Evolutionary conservation across 2,888 invertebrate genomes (phyloP).

Genomic region (Tetanocera ferruginea): DNA sequence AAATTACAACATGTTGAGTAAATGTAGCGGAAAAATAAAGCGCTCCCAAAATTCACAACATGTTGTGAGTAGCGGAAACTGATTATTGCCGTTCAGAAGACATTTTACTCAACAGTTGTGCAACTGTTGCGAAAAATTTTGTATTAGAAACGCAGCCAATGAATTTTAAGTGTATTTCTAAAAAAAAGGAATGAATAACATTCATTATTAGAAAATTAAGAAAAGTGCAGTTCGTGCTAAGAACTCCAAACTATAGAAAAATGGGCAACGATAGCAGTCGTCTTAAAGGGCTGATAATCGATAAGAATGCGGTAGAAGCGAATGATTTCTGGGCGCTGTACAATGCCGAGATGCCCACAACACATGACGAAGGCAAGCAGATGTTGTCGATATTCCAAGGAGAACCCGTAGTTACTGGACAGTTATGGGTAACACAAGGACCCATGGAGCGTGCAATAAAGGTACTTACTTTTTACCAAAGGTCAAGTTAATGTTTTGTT

Average conservation of each 20-base stretch:
- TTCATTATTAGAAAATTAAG: too few relatives aligned
- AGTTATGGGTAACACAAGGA: constrained; percentile 76
- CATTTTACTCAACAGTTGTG: too few relatives aligned
- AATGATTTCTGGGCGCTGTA: constrained; percentile 85
- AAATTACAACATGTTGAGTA: too few relatives aligned
- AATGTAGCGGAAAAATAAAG: too few relatives aligned
- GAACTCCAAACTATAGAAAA: background rate
- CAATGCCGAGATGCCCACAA: constrained; percentile 64
- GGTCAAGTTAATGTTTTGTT: background rate
- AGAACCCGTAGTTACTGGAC: constrained; percentile 76
- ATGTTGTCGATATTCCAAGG: constrained; percentile 83
- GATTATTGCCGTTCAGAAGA: too few relatives aligned
- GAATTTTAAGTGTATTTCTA: too few relatives aligned
- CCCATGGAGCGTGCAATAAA: constrained; percentile 84
- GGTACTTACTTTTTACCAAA: constrained; percentile 68
- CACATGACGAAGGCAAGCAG: constrained; percentile 71
- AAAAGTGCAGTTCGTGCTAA: background rate
- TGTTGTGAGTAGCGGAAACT: too few relatives aligned
- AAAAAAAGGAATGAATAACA: too few relatives aligned
- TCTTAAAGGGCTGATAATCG: constrained; percentile 79
- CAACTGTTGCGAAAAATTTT: too few relatives aligned
- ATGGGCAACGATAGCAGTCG: constrained; percentile 87
- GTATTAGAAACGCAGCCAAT: too few relatives aligned
- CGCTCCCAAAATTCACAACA: too few relatives aligned
- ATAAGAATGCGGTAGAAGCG: constrained; percentile 80